Percentiles rank a stretch among this genome's conserved stretches.
Conservation (phyloP, 2,888 invertebrate genomes). For the Thecocarcelia acutangulata region DNA sequence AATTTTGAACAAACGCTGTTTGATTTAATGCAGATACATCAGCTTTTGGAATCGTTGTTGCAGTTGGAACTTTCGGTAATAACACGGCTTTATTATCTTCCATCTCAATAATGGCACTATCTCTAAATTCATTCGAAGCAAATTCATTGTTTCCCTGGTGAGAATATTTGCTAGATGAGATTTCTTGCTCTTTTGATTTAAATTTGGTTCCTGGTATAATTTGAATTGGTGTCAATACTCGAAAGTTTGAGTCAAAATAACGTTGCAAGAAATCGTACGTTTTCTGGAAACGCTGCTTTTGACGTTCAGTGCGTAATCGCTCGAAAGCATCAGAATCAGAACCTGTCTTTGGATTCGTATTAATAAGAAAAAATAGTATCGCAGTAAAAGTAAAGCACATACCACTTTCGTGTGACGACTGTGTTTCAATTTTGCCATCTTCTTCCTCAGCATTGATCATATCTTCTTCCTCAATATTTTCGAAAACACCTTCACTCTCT, state of each 20-base stretch:
- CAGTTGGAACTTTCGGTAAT: not conserved
- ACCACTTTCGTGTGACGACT: constrained; percentile 53
- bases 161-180: not conserved
- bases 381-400: not conserved
- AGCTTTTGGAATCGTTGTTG: not conserved
- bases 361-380: not conserved
- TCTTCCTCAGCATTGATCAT: constrained; percentile 7
- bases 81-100: not conserved
- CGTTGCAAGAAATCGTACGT: constrained; percentile 48
- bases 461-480: constrained; percentile 40
- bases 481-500: constrained; percentile 22
- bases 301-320: constrained; percentile 45
- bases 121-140: not conserved
- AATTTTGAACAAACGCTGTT: not conserved
- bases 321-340: constrained; percentile 61
- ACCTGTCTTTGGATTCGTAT: not conserved
- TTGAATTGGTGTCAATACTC: not conserved
- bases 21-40: not conserved
- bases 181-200: not conserved
- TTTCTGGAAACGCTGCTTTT: constrained; percentile 45
- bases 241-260: constrained; percentile 43
- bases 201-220: not conserved
- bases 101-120: not conserved
- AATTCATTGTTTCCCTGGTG: not conserved
- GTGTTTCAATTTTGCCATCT: constrained; percentile 12